Percentiles rank a stretch among this genome's conserved stretches.
These are phyloP conservation scores for Cyphomyrmex costatus DNA, from an alignment of 1,140 invertebrate species.

Conservation along the genomic window DNA sequence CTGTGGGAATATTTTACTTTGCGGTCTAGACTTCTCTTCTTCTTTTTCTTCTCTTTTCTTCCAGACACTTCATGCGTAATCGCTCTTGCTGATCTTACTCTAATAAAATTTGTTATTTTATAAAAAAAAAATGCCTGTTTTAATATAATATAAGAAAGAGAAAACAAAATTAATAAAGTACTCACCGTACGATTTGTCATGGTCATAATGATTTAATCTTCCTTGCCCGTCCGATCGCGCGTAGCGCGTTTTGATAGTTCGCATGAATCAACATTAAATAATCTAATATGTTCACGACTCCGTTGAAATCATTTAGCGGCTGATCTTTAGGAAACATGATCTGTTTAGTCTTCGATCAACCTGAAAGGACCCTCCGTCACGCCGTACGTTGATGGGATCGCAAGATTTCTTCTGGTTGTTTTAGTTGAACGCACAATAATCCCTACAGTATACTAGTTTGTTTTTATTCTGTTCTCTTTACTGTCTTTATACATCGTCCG, in stretches of 20 bases:
- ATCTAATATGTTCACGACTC: slow-evolving; percentile 68
- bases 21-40: not conserved
- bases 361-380: slow-evolving; percentile 42
- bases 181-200: slow-evolving; percentile 11
- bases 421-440: slow-evolving; percentile 47
- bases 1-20: slow-evolving; percentile 73
- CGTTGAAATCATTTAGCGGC: slow-evolving; percentile 78
- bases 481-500: slow-evolving; percentile 1
- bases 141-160: not conserved
- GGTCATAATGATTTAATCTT: slow-evolving; percentile 58
- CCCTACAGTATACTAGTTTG: slow-evolving; percentile 44
- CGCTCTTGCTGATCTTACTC: slow-evolving; percentile 1
- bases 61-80: not conserved
- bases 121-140: not conserved
- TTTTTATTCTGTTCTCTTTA: slow-evolving; percentile 72
- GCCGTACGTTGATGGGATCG: slow-evolving; percentile 56
- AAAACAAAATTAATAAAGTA: not conserved
- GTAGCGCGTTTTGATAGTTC: not conserved
- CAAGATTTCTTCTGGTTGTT: slow-evolving; percentile 28
- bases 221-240: slow-evolving; percentile 22
- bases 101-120: slow-evolving; percentile 16
- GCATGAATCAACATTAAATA: slow-evolving; percentile 63
- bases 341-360: slow-evolving; percentile 78
- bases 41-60: not conserved
- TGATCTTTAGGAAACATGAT: slow-evolving; percentile 81